Conservation (phyloP, 1,140 invertebrate species). For the Penaeus indicus region DNA sequence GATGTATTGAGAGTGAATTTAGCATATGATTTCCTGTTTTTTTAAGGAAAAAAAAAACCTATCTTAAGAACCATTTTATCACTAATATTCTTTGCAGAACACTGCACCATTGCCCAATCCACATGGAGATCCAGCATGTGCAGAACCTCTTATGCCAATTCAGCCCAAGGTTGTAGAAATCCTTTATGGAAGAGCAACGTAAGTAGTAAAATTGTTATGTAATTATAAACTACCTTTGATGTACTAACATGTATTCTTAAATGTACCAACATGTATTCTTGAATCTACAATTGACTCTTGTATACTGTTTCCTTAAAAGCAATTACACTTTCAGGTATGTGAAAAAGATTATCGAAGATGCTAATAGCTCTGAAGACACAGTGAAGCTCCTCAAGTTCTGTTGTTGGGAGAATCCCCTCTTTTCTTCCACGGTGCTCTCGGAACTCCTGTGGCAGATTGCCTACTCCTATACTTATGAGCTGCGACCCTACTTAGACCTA, state of each 20-base stretch:
- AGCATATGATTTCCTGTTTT: neutral
- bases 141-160: slow-evolving; percentile 82
- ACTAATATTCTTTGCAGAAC: slow-evolving; percentile 68
- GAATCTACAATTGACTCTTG: slow-evolving; percentile 4
- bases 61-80: neutral
- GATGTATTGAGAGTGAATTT: neutral
- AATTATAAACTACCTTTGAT: neutral
- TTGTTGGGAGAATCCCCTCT: slow-evolving; percentile 96
- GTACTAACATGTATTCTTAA: neutral
- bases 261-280: neutral
- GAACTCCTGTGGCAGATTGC: slow-evolving; percentile 94
- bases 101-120: slow-evolving; percentile 83
- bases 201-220: slow-evolving; percentile 65
- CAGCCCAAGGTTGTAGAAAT: slow-evolving; percentile 84
- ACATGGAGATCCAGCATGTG: slow-evolving; percentile 79
- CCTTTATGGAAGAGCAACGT: slow-evolving; percentile 84
- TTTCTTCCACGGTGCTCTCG: slow-evolving; percentile 87
- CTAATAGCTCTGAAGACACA: slow-evolving; percentile 90
- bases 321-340: slow-evolving; percentile 77
- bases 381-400: slow-evolving; percentile 91
- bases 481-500: slow-evolving; percentile 91
- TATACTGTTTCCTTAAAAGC: slow-evolving; percentile 5
- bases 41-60: neutral
- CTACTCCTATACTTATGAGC: slow-evolving; percentile 94
- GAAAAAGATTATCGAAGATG: slow-evolving; percentile 96